A percentile compares a stretch with the other conserved stretches of the same genome.
phyloP scores from a whole-genome alignment of 2,113 vertebrate genomes.

The Aythya baeri region DNA sequence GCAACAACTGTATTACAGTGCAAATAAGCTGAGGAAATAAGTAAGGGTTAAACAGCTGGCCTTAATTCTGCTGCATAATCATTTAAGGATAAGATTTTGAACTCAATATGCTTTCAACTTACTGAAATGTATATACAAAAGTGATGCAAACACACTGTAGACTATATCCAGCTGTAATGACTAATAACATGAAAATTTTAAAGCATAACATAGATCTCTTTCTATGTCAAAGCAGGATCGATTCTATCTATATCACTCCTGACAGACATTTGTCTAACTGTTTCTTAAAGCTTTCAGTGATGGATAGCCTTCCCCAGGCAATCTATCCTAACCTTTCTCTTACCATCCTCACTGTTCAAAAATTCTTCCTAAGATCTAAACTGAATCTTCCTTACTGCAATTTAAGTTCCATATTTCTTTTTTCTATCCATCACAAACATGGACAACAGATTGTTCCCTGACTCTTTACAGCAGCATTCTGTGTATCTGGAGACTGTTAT shows the following conservation, averaged over 20 bases:
- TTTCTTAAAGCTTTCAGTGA: constrained; percentile 38
- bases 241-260: constrained; percentile 21
- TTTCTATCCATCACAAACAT: neutral
- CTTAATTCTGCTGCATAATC: constrained; percentile 28
- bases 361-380: constrained; percentile 11
- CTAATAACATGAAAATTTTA: neutral
- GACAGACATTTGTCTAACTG: constrained; percentile 46
- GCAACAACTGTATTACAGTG: neutral
- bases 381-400: constrained; percentile 2
- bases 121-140: neutral
- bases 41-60: constrained; percentile 33
- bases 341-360: neutral
- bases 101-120: neutral
- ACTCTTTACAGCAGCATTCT: neutral
- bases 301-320: neutral
- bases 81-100: constrained; percentile 32
- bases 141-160: neutral
- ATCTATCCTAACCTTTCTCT: neutral
- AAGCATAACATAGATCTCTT: constrained; percentile 25
- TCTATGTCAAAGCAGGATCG: constrained; percentile 20
- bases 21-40: neutral
- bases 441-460: neutral
- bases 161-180: neutral
- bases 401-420: constrained; percentile 31
- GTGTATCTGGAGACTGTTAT: constrained; percentile 36